These are phyloP conservation scores for Protodeltote pygarga DNA, from an alignment of 2,888 invertebrate genomes.

Conservation along the genomic window DNA sequence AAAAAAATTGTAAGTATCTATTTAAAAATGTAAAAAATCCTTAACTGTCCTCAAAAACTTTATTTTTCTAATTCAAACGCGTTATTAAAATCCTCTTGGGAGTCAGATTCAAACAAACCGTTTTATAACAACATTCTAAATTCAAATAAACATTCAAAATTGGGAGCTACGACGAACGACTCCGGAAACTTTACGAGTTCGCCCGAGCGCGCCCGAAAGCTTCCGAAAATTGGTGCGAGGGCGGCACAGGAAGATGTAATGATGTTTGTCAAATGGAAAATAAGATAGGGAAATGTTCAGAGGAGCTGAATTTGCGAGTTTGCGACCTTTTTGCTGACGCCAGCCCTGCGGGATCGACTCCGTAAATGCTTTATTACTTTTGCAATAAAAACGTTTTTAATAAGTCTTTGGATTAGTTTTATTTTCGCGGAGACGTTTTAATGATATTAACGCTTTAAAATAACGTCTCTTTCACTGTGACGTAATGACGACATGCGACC, in stretches of 20 bases:
- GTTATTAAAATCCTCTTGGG: constrained; percentile 4
- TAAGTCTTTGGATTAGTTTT: constrained; percentile 48
- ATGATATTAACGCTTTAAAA: constrained; percentile 22
- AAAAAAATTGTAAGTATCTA: no score
- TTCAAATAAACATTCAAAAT: constrained; percentile 55
- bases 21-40: no score
- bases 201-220: constrained; percentile 71
- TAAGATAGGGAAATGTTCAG: constrained; percentile 85
- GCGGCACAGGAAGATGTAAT: constrained; percentile 83
- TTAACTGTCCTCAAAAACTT: no score
- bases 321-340: constrained; percentile 77
- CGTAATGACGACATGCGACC: no score
- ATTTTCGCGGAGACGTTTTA: constrained; percentile 29
- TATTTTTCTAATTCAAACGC: constrained; percentile 1
- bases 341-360: constrained; percentile 50
- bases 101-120: constrained; percentile 27
- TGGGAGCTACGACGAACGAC: constrained; percentile 57
- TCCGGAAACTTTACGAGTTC: constrained; percentile 66
- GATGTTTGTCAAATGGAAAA: constrained; percentile 87
- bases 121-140: constrained; percentile 40
- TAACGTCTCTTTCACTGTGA: no score
- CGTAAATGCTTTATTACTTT: constrained; percentile 47
- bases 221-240: constrained; percentile 73
- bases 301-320: constrained; percentile 76
- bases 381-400: constrained; percentile 47